Conservation (phyloP, 2,888 invertebrate genomes). For the Didymodactylos carnosus region DNA sequence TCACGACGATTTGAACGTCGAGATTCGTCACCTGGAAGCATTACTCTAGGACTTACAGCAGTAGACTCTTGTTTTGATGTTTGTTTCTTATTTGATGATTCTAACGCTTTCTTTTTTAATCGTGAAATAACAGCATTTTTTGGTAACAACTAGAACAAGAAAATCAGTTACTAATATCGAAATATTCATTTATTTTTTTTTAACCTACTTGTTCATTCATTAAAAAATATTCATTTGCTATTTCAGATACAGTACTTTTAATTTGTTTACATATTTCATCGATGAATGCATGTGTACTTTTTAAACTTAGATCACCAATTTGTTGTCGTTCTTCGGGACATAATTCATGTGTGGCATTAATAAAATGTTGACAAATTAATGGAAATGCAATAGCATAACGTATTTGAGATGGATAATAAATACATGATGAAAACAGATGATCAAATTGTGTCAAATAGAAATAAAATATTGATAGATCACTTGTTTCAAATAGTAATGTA, state of each 20-base stretch:
- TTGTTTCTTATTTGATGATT: not conserved
- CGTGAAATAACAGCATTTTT: conserved; percentile 67
- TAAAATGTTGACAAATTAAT: conserved; percentile 86
- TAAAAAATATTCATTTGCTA: conserved; percentile 1
- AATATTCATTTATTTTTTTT: no score
- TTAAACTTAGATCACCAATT: not conserved
- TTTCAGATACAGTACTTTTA: not conserved
- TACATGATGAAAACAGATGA: conserved; percentile 90
- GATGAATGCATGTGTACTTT: not conserved
- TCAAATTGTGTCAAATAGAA: conserved; percentile 56
- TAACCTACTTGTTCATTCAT: conserved; percentile 1
- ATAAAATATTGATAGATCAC: conserved; percentile 81
- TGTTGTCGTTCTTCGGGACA: conserved; percentile 64
- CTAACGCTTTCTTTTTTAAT: not conserved
- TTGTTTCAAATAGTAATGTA: conserved; percentile 83
- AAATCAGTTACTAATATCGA: no score
- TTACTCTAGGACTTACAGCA: no score
- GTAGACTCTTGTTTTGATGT: not conserved
- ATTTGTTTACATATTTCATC: not conserved
- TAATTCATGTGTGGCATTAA: conserved; percentile 85
- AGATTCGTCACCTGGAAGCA: conserved; percentile 77
- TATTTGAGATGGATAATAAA: conserved; percentile 85
- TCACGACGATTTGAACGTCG: conserved; percentile 84
- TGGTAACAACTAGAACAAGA: conserved; percentile 47
- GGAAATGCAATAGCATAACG: conserved; percentile 93